Evolutionary conservation across 2,888 invertebrate genomes (phyloP), one percentile per base, ranked within the genome.

Genomic region (Eremobia ochroleuca): DNA sequence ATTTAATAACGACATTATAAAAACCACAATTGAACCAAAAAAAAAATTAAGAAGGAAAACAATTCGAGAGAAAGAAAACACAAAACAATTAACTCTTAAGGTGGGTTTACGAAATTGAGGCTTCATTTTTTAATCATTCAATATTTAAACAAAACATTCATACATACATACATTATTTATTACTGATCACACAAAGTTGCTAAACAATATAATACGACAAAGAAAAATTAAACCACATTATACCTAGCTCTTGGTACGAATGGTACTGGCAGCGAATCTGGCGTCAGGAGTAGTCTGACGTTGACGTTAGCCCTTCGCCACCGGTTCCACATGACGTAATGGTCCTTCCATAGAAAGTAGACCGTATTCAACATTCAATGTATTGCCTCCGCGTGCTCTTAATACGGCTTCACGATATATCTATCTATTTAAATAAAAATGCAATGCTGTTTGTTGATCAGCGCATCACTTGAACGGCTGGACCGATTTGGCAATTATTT

Each of bases 251-350:
- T 91, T 68, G 96, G 96, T 21, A 95, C 94, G 71, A 96, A 96
- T 11, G 96, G 96, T 72, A 96, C 96, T 2, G 96, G 97, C 73
- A 96, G 94, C 1, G 96, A 90, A 79, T 97, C 97, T 4, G 97
- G 97, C 4, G 97, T 95, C 87, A 97, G 93, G 31, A 97, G 92
- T 28, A 98, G 93, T 67, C 97, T 96, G 64, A 98, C 97, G 90
- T 98, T 97, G 34, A 98, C 97, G 58, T 97, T 97, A 71, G 97
- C 97, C 55, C 97, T 97, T 94, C 98, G 97, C 98, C 98, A 98
- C 64, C 97, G 96, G 90, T 98, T 98, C 98, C 98, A 98, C 88
- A 98, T 97, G 28, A 97, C 95, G 87, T 97, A 96, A 87, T 98
- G 98, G 88, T 98, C 98, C 92, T 97, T 97, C 92, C 97, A 96